Evolutionary conservation across 2,888 invertebrate genomes (phyloP), one percentile per base, ranked within the genome.

Genomic region (Chymomyza caudatula): DNA sequence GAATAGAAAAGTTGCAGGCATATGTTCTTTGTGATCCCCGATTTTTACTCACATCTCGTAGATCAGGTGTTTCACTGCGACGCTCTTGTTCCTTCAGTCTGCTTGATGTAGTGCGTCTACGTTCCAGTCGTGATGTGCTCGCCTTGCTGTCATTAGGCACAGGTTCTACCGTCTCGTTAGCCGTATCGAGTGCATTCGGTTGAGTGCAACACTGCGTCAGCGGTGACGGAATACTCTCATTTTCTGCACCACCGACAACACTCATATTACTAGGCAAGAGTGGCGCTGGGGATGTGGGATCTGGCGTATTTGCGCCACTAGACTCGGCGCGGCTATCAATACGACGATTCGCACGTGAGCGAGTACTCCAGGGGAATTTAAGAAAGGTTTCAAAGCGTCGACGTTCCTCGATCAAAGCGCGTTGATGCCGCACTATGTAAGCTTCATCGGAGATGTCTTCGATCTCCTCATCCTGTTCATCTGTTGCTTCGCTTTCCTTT

Each of bases 371-470:
- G 0, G 91, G 91, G 60, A 90, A 90, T 73, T 90, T 90, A 11
- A 91, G 77, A 69, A 86, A 90, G 2, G 91, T 89, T 78, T 89
- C 88, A 65, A 91, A 91, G 76, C 95, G 94, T 84, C 94, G 94
- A 71, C 95, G 94, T 91, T 98, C 98, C 74, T 95, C 95, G 11
- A 85, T 60, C 11, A 90, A 75, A 4, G 90, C 90, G 71, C 94
- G 94, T 57, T 93, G 93, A 90, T 98, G 98, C 2, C 97, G 93
- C 49, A 91, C 88, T 3, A 92, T 88, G 77, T 94, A 94, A 0
- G 94, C 92, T 66, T 94, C 94, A 67, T 97, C 96, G 0, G 95
- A 94, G 66, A 96, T 91, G 89, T 97, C 97, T 90, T 97, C 97
- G 59, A 92, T 92, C 93, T 92, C 76, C 13, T 71, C 66, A 5